Conservation (phyloP, 2,888 invertebrate species). For the Lepetodrilus schrolli region DNA sequence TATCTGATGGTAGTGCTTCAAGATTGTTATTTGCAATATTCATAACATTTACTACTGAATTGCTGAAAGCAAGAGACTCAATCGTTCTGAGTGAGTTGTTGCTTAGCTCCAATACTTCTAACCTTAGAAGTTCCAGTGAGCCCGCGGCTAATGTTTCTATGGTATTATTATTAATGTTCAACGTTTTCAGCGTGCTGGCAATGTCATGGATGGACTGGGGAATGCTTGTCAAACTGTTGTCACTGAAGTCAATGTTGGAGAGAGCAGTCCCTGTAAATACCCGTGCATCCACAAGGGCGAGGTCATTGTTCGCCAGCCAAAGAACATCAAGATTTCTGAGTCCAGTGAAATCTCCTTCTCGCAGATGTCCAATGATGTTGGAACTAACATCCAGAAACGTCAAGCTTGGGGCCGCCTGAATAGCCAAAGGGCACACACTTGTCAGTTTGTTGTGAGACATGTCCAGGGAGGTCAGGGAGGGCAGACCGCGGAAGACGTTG, state of each 20-base stretch:
- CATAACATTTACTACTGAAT: background rate
- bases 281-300: conserved; percentile 43
- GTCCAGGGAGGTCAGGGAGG: conserved; percentile 44
- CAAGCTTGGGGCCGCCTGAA: conserved; percentile 40
- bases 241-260: background rate
- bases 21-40: conserved; percentile 1
- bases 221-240: background rate
- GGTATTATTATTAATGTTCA: background rate
- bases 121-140: background rate
- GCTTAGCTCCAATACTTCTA: conserved; percentile 5
- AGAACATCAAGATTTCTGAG: conserved; percentile 40
- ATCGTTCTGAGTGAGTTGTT: background rate
- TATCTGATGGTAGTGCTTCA: background rate
- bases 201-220: background rate
- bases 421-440: conserved; percentile 35
- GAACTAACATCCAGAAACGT: conserved; percentile 33
- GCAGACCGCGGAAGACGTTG: conserved; percentile 41
- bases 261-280: background rate
- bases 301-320: conserved; percentile 46
- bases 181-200: background rate
- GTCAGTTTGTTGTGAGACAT: conserved; percentile 47
- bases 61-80: background rate
- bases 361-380: conserved; percentile 40
- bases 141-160: background rate
- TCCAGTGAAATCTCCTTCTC: background rate